phyloP scores from a whole-genome alignment of 2,888 invertebrate genomes.

The Disparrhopalites patrizii region DNA sequence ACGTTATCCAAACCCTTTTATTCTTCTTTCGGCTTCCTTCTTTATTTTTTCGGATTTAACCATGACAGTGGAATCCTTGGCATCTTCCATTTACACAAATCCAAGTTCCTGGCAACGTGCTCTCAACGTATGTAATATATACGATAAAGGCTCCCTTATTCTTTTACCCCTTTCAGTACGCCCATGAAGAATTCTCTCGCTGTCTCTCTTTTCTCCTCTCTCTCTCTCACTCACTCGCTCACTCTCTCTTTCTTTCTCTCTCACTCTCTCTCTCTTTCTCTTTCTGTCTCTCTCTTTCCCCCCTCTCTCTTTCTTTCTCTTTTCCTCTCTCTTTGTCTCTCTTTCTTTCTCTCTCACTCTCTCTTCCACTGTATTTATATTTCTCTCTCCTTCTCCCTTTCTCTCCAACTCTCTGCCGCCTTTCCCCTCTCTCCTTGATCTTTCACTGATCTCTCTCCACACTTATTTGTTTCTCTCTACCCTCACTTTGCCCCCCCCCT shows the following conservation, averaged over 20 bases:
- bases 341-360: not conserved
- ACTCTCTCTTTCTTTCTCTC: not conserved
- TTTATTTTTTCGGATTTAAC: not conserved
- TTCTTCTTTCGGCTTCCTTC: not conserved
- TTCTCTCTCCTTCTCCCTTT: too few relatives aligned
- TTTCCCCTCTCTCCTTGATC: too few relatives aligned
- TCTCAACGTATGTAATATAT: too few relatives aligned
- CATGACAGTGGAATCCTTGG: conserved; percentile 21
- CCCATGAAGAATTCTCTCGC: too few relatives aligned
- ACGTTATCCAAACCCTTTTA: not conserved
- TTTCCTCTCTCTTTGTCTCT: not conserved
- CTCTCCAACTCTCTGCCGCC: not conserved
- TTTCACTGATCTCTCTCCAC: too few relatives aligned
- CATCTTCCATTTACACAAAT: not conserved
- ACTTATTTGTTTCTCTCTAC: too few relatives aligned
- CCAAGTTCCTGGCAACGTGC: not conserved
- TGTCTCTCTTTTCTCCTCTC: not conserved
- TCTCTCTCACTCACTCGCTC: not conserved
- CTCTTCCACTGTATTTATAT: not conserved
- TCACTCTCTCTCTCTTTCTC: not conserved
- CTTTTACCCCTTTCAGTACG: too few relatives aligned
- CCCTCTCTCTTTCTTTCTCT: not conserved
- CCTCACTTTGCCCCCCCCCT: too few relatives aligned
- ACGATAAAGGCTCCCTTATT: too few relatives aligned
- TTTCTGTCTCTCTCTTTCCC: not conserved